Percentiles rank a stretch among this genome's conserved stretches.
Evolutionary conservation across 2,113 vertebrate species (phyloP).

Genomic region (Saimiri boliviensis): DNA sequence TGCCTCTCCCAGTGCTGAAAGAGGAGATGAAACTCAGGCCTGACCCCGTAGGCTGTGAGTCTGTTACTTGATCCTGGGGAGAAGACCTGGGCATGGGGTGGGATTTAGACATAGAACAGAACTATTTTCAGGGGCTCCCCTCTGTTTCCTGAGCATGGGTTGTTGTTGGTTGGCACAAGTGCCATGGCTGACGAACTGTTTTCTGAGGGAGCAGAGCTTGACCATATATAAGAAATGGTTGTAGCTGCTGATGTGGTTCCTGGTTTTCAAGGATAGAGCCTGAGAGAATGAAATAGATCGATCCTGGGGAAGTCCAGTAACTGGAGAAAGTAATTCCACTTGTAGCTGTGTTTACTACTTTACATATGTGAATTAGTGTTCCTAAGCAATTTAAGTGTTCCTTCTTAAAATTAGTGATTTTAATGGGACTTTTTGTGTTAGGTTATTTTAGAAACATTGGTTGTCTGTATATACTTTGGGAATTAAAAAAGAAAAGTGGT

Average conservation of each 20-base stretch:
- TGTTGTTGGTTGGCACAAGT: not conserved
- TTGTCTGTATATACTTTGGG: not conserved
- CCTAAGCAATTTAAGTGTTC: not conserved
- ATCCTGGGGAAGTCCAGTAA: not conserved
- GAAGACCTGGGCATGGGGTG: not conserved
- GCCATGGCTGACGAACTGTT: not conserved
- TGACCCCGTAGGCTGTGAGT: not conserved
- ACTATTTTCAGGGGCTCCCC: too few species aligned
- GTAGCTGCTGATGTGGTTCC: too few species aligned
- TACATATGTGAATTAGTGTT: not conserved
- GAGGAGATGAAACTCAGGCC: not conserved
- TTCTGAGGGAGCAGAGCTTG: not conserved
- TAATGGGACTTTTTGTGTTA: not conserved
- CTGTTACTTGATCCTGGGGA: not conserved
- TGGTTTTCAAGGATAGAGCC: not conserved
- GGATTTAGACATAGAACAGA: not conserved
- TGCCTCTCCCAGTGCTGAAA: not conserved
- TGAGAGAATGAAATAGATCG: not conserved
- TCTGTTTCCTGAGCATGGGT: not conserved
- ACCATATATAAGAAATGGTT: too few species aligned
- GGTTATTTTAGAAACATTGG: not conserved
- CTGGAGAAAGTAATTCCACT: not conserved
- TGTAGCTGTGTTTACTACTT: not conserved
- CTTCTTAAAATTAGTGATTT: not conserved
- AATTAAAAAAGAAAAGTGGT: not conserved